These are phyloP conservation scores for Aspidoscelis tigris DNA, from an alignment of 2,113 vertebrate species.

Conservation along the genomic window DNA sequence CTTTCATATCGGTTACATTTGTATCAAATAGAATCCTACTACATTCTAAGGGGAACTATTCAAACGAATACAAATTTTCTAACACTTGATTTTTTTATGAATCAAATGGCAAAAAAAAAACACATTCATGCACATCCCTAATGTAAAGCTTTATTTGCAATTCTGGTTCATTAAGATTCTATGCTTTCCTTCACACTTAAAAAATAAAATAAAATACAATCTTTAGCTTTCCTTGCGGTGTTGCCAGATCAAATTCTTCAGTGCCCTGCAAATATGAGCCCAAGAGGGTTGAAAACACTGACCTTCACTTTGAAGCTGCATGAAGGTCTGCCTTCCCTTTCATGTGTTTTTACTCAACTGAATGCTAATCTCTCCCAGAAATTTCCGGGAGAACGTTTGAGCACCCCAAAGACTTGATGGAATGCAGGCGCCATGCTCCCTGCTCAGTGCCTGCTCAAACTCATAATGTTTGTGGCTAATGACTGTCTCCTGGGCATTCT, in stretches of 20 bases:
- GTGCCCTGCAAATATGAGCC: slow-evolving; percentile 11
- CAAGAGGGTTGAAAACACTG: slow-evolving; percentile 24
- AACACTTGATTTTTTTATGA: no score
- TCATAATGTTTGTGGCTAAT: slow-evolving; percentile 56
- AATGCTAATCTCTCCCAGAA: slow-evolving; percentile 56
- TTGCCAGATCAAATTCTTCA: slow-evolving; percentile 54
- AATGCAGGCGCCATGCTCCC: slow-evolving; percentile 43
- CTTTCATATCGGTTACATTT: no score
- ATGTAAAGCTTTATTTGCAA: no score
- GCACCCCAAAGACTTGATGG: slow-evolving; percentile 37
- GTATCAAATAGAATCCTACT: no score
- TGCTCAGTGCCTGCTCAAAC: slow-evolving; percentile 37
- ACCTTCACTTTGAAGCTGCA: slow-evolving; percentile 40
- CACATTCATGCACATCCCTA: no score
- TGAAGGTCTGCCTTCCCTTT: slow-evolving; percentile 23
- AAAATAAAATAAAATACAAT: slow-evolving; percentile 12
- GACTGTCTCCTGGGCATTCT: slow-evolving; percentile 17
- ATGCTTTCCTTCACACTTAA: background rate
- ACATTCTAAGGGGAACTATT: no score
- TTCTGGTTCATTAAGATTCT: background rate
- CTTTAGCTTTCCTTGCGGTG: slow-evolving; percentile 37
- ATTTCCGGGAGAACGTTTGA: slow-evolving; percentile 53
- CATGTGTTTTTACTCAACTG: slow-evolving; percentile 51
- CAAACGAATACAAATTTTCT: no score
- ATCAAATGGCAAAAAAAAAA: no score